Percentiles rank a stretch among this genome's conserved stretches.
phyloP scores from a whole-genome alignment of 1,140 invertebrate species.

The Bradysia coprophila region DNA sequence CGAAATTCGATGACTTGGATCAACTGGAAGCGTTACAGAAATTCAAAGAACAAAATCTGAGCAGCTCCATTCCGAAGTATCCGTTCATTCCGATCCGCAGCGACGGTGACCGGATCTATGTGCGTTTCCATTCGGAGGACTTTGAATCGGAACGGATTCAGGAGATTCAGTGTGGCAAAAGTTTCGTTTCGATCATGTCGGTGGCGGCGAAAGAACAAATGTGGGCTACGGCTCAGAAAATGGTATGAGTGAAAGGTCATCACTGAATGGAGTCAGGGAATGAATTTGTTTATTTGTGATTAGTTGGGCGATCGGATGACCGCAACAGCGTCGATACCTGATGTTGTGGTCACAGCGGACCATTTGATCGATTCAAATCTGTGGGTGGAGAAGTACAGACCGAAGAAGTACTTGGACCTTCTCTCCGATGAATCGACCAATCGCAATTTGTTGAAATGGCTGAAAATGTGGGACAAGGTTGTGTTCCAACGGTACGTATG shows the following conservation, averaged over 20 bases:
- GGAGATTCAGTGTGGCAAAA: slow-evolving; percentile 15
- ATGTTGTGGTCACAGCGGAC: neutral
- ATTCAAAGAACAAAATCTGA: slow-evolving; percentile 28
- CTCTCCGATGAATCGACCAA: slow-evolving; percentile 85
- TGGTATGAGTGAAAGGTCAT: slow-evolving; percentile 10
- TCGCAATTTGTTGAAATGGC: slow-evolving; percentile 67
- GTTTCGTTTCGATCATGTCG: slow-evolving; percentile 28
- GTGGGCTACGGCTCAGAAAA: slow-evolving; percentile 43
- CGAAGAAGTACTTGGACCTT: slow-evolving; percentile 67
- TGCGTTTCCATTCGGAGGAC: slow-evolving; percentile 39
- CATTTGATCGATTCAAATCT: slow-evolving; percentile 19
- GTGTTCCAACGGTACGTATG: slow-evolving; percentile 35
- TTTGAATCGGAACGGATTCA: slow-evolving; percentile 32
- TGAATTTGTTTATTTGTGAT: too few relatives aligned
- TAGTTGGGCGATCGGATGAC: neutral
- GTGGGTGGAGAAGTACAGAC: slow-evolving; percentile 88
- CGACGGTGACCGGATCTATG: slow-evolving; percentile 46
- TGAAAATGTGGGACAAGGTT: slow-evolving; percentile 89
- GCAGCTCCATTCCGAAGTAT: slow-evolving; percentile 35
- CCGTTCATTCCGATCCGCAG: slow-evolving; percentile 47
- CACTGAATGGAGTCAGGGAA: neutral
- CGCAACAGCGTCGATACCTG: too few relatives aligned
- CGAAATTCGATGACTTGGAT: slow-evolving; percentile 13
- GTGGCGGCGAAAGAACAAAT: slow-evolving; percentile 31
- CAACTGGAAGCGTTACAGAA: slow-evolving; percentile 13